Evolutionary conservation across 2,797 vertebrate genomes (phyloP).

Genomic region (Threskiornis aethiopicus): DNA sequence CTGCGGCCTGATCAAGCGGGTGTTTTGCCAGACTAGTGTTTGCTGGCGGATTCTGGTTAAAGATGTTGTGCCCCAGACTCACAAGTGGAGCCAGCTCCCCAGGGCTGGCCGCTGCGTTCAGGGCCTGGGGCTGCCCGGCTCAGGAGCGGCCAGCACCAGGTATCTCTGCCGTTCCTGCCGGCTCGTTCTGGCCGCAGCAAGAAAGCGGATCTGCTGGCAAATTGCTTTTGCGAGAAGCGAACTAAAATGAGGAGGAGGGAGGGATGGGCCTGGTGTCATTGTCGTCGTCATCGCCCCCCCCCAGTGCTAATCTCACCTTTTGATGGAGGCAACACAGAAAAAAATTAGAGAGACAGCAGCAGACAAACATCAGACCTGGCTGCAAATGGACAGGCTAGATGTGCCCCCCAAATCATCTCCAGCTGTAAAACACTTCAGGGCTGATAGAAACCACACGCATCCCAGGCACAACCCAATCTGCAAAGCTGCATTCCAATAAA

Average conservation of each 20-base stretch:
- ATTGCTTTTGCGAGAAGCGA: background rate
- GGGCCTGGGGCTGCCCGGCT: background rate
- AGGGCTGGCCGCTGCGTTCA: background rate
- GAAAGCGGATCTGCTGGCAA: background rate
- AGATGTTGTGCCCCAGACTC: background rate
- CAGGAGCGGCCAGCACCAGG: fast-evolving
- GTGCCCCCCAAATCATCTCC: slow-evolving; percentile 21
- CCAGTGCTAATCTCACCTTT: background rate
- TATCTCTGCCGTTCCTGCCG: fast-evolving
- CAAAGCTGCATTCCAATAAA: slow-evolving; percentile 49
- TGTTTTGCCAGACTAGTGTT: background rate
- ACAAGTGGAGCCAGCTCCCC: background rate
- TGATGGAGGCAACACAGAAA: background rate
- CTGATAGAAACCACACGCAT: slow-evolving; percentile 57
- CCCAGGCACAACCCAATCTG: slow-evolving; percentile 25
- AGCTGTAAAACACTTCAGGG: slow-evolving; percentile 46
- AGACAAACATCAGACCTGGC: slow-evolving; percentile 25
- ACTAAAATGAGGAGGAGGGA: background rate
- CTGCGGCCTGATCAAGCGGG: background rate
- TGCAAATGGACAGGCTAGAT: slow-evolving; percentile 1
- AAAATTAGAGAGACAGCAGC: background rate
- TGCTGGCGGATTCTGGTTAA: background rate
- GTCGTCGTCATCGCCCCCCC: background rate
- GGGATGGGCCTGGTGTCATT: background rate
- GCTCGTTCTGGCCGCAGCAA: background rate